These are phyloP conservation scores for Cybosia mesomella DNA, from an alignment of 2,888 invertebrate genomes.

Conservation along the genomic window DNA sequence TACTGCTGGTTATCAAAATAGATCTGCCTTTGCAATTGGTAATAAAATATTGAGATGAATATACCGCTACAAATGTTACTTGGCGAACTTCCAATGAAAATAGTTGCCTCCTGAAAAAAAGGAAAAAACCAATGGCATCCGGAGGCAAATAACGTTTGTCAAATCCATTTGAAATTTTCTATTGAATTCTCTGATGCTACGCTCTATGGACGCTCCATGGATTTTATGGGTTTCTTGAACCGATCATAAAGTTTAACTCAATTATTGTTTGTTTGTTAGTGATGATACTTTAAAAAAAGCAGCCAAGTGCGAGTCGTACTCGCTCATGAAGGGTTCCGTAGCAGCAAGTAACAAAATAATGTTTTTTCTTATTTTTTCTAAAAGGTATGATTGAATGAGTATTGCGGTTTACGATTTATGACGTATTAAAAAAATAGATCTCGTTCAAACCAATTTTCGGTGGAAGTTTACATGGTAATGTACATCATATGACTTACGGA, in stretches of 20 bases:
- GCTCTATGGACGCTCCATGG: conserved; percentile 29
- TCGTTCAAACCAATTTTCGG: too few relatives aligned
- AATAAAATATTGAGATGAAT: too few relatives aligned
- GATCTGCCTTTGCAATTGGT: background rate
- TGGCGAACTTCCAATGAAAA: background rate
- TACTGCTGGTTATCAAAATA: background rate
- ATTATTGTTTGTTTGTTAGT: conserved; percentile 21
- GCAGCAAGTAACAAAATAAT: too few relatives aligned
- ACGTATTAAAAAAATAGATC: too few relatives aligned
- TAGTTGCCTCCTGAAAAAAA: conserved; percentile 20
- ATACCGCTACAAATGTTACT: background rate
- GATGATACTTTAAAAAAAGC: conserved; percentile 24
- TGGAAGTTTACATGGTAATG: too few relatives aligned
- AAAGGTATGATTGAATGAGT: too few relatives aligned
- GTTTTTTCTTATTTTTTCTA: too few relatives aligned
- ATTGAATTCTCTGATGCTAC: conserved; percentile 32
- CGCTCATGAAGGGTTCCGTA: too few relatives aligned
- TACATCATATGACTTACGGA: too few relatives aligned
- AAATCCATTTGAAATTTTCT: conserved; percentile 40
- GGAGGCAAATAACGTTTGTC: conserved; percentile 45
- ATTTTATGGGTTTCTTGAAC: conserved; percentile 27
- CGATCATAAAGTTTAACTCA: conserved; percentile 23
- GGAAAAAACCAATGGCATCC: conserved; percentile 10
- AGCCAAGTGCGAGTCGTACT: too few relatives aligned
- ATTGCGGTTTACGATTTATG: too few relatives aligned